phyloP scores from a whole-genome alignment of 2,113 vertebrate genomes.

The Phylloscopus trochilus region DNA sequence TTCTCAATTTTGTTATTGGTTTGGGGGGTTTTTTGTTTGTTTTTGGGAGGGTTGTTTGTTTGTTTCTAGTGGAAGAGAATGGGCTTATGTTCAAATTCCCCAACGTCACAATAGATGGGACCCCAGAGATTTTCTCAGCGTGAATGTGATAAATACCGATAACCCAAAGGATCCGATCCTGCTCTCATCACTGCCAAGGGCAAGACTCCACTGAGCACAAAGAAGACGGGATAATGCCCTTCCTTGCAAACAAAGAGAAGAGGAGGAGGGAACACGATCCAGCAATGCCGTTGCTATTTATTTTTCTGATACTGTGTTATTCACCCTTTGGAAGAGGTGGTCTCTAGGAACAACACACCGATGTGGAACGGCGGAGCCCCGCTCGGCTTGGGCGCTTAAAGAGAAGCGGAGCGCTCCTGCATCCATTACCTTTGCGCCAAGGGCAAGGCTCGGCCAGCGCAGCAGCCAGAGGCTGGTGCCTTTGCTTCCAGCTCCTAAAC shows the following conservation, averaged over 20 bases:
- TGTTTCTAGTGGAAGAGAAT: background rate
- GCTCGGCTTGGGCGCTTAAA: fast-evolving
- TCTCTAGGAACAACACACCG: background rate
- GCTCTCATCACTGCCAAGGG: background rate
- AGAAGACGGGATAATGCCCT: background rate
- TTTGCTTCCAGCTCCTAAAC: background rate
- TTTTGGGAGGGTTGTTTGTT: no score
- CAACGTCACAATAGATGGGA: background rate
- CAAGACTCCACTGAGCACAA: background rate
- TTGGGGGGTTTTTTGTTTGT: no score
- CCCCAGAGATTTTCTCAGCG: background rate
- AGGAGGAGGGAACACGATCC: background rate
- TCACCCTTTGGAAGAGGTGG: background rate
- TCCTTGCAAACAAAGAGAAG: background rate
- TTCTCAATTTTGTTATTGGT: no score
- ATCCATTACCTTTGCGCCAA: background rate
- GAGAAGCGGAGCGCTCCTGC: background rate
- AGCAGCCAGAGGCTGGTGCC: background rate
- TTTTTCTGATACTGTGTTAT: background rate
- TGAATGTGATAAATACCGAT: background rate
- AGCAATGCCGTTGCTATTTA: background rate
- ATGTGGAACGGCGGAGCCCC: fast-evolving
- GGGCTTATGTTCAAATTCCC: background rate
- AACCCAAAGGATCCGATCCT: background rate
- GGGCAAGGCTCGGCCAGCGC: background rate